Conservation (phyloP, 2,888 invertebrate species). For the Diloba caeruleocephala region DNA sequence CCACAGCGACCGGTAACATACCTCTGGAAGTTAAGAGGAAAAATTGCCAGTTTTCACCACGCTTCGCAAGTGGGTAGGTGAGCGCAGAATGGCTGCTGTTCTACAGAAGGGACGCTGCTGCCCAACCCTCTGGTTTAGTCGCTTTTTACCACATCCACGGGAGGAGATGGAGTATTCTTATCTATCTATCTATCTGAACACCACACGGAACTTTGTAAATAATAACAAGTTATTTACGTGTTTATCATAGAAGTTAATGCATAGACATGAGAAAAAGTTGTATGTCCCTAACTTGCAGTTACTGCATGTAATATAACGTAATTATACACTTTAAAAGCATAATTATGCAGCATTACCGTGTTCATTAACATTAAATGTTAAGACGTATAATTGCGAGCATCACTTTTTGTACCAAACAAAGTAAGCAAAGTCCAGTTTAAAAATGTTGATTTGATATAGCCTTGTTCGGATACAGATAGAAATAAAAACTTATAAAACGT, state of each 20-base stretch:
- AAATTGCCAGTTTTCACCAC: too few relatives aligned
- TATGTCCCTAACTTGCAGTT: constrained; percentile 43
- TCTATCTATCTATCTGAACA: too few relatives aligned
- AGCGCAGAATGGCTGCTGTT: too few relatives aligned
- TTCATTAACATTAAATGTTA: constrained; percentile 39
- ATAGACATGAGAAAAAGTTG: constrained; percentile 51
- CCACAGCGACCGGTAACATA: too few relatives aligned
- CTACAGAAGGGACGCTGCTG: too few relatives aligned
- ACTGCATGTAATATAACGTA: constrained; percentile 50
- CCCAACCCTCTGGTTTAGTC: too few relatives aligned
- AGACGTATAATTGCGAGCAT: constrained; percentile 20
- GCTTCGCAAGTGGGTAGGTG: too few relatives aligned
- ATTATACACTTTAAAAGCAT: constrained; percentile 36
- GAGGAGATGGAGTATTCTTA: too few relatives aligned
- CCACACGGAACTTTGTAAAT: constrained; percentile 3
- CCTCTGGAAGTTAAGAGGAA: too few relatives aligned
- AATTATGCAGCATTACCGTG: constrained; percentile 30
- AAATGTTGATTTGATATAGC: constrained; percentile 42
- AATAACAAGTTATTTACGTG: constrained; percentile 21
- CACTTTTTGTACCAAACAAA: constrained; percentile 35
- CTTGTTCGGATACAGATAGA: constrained; percentile 49
- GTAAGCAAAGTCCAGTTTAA: constrained; percentile 34
- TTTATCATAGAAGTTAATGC: constrained; percentile 36
- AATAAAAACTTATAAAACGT: constrained; percentile 63
- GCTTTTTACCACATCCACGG: too few relatives aligned